Evolutionary conservation across 2,888 invertebrate species (phyloP), one percentile per base, ranked within the genome.

Genomic region (Gortyna flavago): DNA sequence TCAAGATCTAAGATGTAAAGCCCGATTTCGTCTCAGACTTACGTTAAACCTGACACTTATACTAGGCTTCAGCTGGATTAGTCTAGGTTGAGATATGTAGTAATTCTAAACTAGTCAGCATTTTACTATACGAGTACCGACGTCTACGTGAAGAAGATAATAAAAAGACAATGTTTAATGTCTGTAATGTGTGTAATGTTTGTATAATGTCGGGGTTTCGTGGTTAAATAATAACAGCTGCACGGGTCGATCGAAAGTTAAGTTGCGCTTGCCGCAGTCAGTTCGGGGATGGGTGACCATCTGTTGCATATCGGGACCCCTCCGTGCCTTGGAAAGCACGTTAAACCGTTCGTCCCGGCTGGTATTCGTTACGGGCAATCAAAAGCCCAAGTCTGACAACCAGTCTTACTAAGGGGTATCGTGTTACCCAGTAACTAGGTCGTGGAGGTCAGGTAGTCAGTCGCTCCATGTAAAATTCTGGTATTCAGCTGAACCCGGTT

Each of bases 1-100:
- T n/a, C 35, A 48, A 62, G 13, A 59, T 64, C 25, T 29, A 9
- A 66, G 69, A n/a, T 72, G 64, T 71, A 44, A 72, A 44, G 16
- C 16, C 62, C 0, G 44, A 48, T 61, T 83, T 69, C n/a, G 44
- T 48, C n/a, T 32, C 35, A 41, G 67, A 35, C 7, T 66, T 65
- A 29, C 25, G 41, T 67, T 72, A 29, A 84, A 72, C 18, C 51
- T 65, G 83, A 78, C 59, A 64, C 79, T 41, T 51, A 65, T n/a
- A 44, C 59, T 54, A 54, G 29, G 44, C 32, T 32, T 51, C 35
- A 78, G 38, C 11, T 7, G 38, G 61, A 83, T 83, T 72, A 79
- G 54, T 62, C 9, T 66, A 80, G n/a, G 16, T 54, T 54, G 21
- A 18, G 4, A 21, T 25, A n/a, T n/a, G n/a, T n/a, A 25, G 75